A percentile compares a stretch with the other conserved stretches of the same genome.
Evolutionary conservation across 2,888 invertebrate genomes (phyloP).

Genomic region (Dusona sp.): DNA sequence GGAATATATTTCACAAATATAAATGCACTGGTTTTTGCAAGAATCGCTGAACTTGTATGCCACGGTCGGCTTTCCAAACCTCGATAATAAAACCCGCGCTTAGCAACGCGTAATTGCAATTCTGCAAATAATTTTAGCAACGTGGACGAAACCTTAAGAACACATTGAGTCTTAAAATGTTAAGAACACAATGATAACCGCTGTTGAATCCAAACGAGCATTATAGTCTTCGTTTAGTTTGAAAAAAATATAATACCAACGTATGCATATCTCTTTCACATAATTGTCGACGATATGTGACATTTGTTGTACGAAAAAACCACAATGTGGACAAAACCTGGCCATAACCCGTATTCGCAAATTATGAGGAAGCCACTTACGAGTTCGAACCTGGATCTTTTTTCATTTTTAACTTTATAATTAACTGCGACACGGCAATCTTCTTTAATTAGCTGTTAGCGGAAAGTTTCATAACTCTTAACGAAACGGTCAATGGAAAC

Average conservation of each 20-base stretch:
- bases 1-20: background rate
- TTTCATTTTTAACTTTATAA: background rate
- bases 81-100: background rate
- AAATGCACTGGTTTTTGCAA: background rate
- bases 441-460: background rate
- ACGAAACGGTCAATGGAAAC: constrained; percentile 12
- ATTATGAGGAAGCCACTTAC: background rate
- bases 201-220: background rate
- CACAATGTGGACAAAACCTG: background rate
- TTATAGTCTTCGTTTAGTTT: background rate
- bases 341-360: background rate
- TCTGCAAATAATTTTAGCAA: background rate
- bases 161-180: background rate
- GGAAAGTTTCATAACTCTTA: background rate
- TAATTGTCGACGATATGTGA: background rate
- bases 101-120: background rate
- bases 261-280: background rate
- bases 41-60: background rate
- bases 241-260: background rate
- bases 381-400: background rate
- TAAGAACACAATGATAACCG: background rate
- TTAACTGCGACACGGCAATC: background rate
- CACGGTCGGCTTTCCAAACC: background rate
- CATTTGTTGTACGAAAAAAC: background rate
- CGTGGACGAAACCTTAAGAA: background rate